These are phyloP conservation scores for Eptatretus burgeri DNA, from an alignment of 2,113 vertebrate species.

Conservation along the genomic window DNA sequence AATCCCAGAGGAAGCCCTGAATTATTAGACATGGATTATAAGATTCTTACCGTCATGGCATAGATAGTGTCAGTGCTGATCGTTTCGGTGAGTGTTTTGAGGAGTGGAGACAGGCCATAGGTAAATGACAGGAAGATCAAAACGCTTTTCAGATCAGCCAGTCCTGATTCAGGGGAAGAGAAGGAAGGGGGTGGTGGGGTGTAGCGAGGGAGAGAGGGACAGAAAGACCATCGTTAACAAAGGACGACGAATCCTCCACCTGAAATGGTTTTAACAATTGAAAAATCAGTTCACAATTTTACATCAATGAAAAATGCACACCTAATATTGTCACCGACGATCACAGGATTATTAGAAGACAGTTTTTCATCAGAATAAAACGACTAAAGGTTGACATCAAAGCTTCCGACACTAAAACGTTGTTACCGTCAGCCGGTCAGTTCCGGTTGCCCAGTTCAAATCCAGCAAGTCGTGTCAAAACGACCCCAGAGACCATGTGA, in stretches of 20 bases:
- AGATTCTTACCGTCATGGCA: constrained; percentile 32
- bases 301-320: neutral
- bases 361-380: too few species aligned
- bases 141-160: constrained; percentile 50
- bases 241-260: neutral
- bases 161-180: neutral
- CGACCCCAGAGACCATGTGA: too few species aligned
- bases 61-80: constrained; percentile 90
- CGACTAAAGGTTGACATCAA: too few species aligned
- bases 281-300: neutral
- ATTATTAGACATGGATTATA: too few species aligned
- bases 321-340: neutral
- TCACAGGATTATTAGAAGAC: neutral
- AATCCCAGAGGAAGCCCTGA: too few species aligned
- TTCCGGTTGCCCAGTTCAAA: too few species aligned
- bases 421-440: too few species aligned
- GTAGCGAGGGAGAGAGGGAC: neutral
- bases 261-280: neutral
- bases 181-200: neutral
- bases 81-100: constrained; percentile 77
- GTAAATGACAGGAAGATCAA: constrained; percentile 60
- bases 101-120: constrained; percentile 61
- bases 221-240: neutral
- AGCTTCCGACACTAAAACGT: too few species aligned
- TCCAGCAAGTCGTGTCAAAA: too few species aligned